Conservation (phyloP, 2,888 invertebrate genomes). For the Agrotis clavis region DNA sequence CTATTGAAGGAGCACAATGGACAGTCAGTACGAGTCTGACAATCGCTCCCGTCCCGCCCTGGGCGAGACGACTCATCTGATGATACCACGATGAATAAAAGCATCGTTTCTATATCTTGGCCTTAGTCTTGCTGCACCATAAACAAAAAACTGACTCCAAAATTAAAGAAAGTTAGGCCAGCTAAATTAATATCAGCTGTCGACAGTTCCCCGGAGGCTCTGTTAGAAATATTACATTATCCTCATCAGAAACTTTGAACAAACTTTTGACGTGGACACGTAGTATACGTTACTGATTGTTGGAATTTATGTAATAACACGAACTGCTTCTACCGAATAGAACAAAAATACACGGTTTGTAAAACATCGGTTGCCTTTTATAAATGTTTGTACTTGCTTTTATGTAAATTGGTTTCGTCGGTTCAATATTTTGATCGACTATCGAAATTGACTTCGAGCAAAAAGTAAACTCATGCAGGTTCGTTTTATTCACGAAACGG, state of each 20-base stretch:
- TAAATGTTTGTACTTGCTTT: neutral
- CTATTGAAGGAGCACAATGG: no score
- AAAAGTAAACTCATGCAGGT: neutral
- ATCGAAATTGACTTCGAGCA: neutral
- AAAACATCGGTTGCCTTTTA: neutral
- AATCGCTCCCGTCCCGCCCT: no score
- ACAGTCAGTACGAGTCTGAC: no score
- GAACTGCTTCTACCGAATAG: neutral
- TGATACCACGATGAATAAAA: no score
- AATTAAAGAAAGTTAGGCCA: neutral
- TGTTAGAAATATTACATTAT: conserved; percentile 36
- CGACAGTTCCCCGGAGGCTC: conserved; percentile 4
- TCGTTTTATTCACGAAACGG: no score
- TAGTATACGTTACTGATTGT: neutral
- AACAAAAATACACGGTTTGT: neutral
- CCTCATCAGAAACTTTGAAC: conserved; percentile 38
- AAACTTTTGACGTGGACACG: conserved; percentile 28
- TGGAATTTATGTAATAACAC: conserved; percentile 14
- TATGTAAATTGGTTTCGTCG: neutral
- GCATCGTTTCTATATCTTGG: no score
- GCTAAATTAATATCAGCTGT: conserved; percentile 9
- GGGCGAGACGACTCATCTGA: no score
- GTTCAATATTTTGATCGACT: neutral
- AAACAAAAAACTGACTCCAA: no score
- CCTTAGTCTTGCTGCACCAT: no score